Conservation (phyloP, 1,140 invertebrate species). For the Elymnias hypermnestra region DNA sequence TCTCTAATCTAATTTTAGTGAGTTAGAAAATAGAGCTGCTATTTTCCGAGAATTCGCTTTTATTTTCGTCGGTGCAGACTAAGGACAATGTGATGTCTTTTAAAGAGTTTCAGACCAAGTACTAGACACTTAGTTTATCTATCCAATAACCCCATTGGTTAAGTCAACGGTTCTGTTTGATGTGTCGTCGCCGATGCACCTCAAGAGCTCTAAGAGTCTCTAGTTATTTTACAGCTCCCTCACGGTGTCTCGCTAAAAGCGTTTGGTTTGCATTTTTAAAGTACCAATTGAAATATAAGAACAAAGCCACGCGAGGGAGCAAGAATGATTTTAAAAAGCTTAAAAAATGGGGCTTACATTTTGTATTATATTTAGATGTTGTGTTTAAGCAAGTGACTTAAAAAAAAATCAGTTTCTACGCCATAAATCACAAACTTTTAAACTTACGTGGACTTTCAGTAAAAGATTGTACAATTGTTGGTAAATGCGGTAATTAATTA, state of each 20-base stretch:
- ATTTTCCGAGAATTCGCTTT: conserved; percentile 17
- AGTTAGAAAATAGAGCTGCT: conserved; percentile 10
- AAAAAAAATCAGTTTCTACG: too few species aligned
- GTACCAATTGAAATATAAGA: conserved; percentile 59
- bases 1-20: conserved; percentile 17
- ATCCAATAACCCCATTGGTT: conserved; percentile 57
- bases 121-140: conserved; percentile 32
- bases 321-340: conserved; percentile 2
- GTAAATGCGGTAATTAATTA: too few species aligned
- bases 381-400: too few species aligned
- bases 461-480: too few species aligned
- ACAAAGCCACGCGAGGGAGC: conserved; percentile 24
- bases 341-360: too few species aligned
- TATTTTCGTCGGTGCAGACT: conserved; percentile 5
- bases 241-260: conserved; percentile 52
- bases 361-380: too few species aligned
- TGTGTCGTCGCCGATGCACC: conserved; percentile 39
- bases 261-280: conserved; percentile 73
- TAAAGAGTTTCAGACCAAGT: conserved; percentile 15
- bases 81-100: conserved; percentile 11
- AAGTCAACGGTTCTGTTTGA: conserved; percentile 54
- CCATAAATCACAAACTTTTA: too few species aligned
- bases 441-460: too few species aligned
- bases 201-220: conserved; percentile 40
- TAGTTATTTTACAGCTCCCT: conserved; percentile 55